phyloP scores from a whole-genome alignment of 2,888 invertebrate genomes.

The Monoplex corrugatus region DNA sequence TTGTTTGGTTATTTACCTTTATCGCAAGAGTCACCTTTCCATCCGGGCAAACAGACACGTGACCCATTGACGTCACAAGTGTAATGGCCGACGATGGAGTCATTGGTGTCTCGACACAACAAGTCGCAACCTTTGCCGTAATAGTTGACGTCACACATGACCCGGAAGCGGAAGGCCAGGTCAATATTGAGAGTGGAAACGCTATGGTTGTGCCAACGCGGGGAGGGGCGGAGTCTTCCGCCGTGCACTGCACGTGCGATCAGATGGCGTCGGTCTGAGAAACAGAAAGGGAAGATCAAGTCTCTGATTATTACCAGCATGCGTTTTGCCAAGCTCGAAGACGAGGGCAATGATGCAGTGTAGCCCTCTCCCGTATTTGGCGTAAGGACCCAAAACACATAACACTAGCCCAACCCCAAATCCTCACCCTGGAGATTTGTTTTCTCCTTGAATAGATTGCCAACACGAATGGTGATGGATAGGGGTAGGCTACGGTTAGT shows the following conservation, averaged over 20 bases:
- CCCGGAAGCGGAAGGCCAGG: constrained; percentile 68
- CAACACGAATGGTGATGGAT: too few species aligned
- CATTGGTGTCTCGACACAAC: constrained; percentile 84
- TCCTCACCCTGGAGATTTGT: too few species aligned
- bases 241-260: constrained; percentile 91
- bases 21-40: constrained; percentile 93
- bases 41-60: constrained; percentile 91
- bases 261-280: constrained; percentile 82
- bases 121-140: constrained; percentile 81
- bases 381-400: too few species aligned
- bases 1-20: constrained; percentile 83
- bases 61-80: constrained; percentile 93
- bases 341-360: too few species aligned
- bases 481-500: too few species aligned
- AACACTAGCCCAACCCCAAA: too few species aligned
- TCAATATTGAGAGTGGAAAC: constrained; percentile 58
- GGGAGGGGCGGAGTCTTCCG: constrained; percentile 61
- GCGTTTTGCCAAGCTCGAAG: too few species aligned
- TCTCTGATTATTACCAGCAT: too few species aligned
- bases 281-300: background rate
- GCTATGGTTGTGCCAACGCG: constrained; percentile 61
- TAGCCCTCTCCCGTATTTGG: too few species aligned
- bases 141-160: constrained; percentile 80
- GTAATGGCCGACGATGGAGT: constrained; percentile 91
- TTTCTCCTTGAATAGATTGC: too few species aligned